These are phyloP conservation scores for Anarhynchus alexandrinus DNA, from an alignment of 2,113 vertebrate genomes.

Conservation along the genomic window DNA sequence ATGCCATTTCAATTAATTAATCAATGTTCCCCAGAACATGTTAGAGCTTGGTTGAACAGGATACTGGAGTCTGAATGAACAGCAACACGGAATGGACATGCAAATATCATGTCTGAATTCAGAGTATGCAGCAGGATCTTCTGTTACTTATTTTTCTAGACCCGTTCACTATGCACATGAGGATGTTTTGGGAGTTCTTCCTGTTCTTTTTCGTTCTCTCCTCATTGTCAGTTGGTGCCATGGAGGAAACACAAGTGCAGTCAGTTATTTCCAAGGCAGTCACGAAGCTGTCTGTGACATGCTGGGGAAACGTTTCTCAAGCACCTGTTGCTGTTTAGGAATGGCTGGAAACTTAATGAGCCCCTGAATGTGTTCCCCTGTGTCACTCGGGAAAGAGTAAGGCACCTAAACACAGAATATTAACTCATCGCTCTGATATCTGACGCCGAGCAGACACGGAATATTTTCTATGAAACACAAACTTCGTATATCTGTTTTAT, in stretches of 20 bases:
- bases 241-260: not conserved
- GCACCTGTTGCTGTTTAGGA: constrained; percentile 71
- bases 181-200: constrained; percentile 60
- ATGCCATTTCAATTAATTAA: not conserved
- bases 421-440: constrained; percentile 61
- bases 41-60: not conserved
- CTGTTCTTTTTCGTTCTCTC: constrained; percentile 13
- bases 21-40: not conserved
- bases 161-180: not conserved
- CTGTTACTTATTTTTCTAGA: not conserved
- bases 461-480: constrained; percentile 25
- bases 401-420: constrained; percentile 60
- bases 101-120: not conserved
- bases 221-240: not conserved
- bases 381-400: constrained; percentile 51
- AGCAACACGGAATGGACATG: not conserved
- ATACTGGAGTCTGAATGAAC: not conserved
- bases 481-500: constrained; percentile 2
- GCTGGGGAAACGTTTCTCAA: constrained; percentile 45
- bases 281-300: constrained; percentile 59
- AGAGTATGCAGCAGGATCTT: not conserved
- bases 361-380: constrained; percentile 45
- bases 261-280: constrained; percentile 46
- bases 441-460: not conserved
- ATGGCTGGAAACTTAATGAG: constrained; percentile 68